Conservation (phyloP, 2,888 invertebrate genomes). For the Mantis religiosa region DNA sequence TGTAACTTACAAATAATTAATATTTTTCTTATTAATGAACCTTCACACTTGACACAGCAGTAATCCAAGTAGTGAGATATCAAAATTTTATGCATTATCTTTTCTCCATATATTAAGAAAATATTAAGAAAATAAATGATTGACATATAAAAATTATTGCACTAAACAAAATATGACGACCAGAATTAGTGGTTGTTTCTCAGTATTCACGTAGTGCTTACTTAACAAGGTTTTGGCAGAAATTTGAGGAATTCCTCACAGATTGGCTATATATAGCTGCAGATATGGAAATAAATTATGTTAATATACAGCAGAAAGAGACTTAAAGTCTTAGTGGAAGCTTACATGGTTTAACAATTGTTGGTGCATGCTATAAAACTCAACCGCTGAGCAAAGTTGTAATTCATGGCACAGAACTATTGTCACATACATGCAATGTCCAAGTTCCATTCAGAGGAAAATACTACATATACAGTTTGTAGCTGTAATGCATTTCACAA, state of each 20-base stretch:
- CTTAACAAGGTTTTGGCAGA: background rate
- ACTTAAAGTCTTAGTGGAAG: background rate
- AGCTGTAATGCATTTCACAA: background rate
- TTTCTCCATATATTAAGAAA: background rate
- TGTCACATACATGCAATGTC: background rate
- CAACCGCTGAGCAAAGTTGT: background rate
- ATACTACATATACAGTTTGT: background rate
- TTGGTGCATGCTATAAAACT: background rate
- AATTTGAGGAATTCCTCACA: background rate
- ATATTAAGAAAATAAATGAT: background rate
- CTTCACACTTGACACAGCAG: background rate
- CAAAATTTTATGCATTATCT: background rate
- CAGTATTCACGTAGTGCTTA: background rate
- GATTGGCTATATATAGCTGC: background rate
- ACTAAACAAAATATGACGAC: background rate
- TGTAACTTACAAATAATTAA: background rate
- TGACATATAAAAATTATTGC: background rate
- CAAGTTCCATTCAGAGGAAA: background rate
- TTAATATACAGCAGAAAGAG: background rate
- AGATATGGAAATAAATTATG: background rate
- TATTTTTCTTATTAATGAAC: background rate
- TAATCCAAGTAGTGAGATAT: background rate
- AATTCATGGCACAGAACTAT: background rate
- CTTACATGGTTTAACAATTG: background rate
- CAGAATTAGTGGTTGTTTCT: background rate